phyloP scores from a whole-genome alignment of 2,888 invertebrate species.

The Notocelia uddmanniana region DNA sequence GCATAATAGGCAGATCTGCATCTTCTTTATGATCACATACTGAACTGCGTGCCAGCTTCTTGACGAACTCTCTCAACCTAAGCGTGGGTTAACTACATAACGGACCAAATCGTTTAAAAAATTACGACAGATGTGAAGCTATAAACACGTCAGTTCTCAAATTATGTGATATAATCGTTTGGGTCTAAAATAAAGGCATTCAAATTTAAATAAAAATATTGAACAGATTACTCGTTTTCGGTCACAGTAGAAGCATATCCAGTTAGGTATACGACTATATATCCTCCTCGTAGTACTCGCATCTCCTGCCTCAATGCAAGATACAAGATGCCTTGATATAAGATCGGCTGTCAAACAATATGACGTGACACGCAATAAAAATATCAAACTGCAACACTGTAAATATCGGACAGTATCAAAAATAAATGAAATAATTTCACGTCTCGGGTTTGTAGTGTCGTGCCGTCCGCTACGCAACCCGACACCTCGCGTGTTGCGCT shows the following conservation, averaged over 20 bases:
- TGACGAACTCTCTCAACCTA: background rate
- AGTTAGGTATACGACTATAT: too few species aligned
- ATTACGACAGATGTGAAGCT: background rate
- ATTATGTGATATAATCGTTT: background rate
- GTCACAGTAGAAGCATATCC: too few species aligned
- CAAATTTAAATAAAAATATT: too few species aligned
- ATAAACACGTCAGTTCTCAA: background rate
- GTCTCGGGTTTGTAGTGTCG: conserved; percentile 81
- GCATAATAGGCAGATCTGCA: conserved; percentile 35
- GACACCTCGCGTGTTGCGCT: conserved; percentile 74
- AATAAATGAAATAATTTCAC: conserved; percentile 63
- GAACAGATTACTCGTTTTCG: too few species aligned
- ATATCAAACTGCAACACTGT: conserved; percentile 20
- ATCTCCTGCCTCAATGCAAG: too few species aligned
- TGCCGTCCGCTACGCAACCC: conserved; percentile 75
- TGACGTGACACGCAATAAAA: conserved; percentile 33
- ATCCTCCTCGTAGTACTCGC: too few species aligned
- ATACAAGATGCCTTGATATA: conserved; percentile 16
- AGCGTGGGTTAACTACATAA: background rate
- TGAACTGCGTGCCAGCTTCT: background rate
- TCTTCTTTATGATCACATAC: conserved; percentile 26
- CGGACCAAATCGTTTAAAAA: background rate
- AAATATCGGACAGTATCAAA: conserved; percentile 57
- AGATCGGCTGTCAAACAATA: conserved; percentile 31
- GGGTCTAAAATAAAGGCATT: too few species aligned